Evolutionary conservation across 2,797 vertebrate genomes (phyloP), one percentile per base, ranked within the genome.

Genomic region (Chromis chromis): DNA sequence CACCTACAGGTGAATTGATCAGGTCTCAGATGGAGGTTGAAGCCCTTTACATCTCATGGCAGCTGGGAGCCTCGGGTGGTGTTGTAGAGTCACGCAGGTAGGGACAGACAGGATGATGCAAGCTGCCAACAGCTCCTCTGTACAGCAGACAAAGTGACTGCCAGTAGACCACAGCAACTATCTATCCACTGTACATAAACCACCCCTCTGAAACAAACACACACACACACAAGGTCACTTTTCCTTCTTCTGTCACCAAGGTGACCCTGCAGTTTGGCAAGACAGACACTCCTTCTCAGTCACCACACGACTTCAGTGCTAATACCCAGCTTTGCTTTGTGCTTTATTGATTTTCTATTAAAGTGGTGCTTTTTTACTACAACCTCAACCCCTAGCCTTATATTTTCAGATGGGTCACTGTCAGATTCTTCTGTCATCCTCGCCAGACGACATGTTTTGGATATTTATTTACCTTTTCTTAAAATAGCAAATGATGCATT

Each of bases 201-300:
- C 68, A 60, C 13, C 69, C 54, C 66, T n/a, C 36, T 19, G 59
- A 57, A 53, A 39, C 65, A 56, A 50, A 33, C 44, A 54, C 70
- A 58, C 54, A 71, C 68, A 57, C 70, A 54, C 27, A 9, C 64
- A 77, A 68, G 74, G 87, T 84, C 78, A 84, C 79, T 82, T 73
- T 70, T 71, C 56, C 39, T 7, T 74, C 72, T 48, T 74, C 71
- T 28, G 11, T 63, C 81, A 69, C 63, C 84, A 91, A 92, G 89
- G 88, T 93, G 89, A 92, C 83, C 84, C 65, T 48, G 60, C 44
- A 59, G 74, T 84, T 86, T 68, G 74, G 70, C 77, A 61, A 54
- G 61, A 67, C 70, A 12, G 65, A 62, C 65, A 24, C 75, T 77
- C 44, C 60, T 86, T 83, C 78, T 78, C 71, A 74, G 82, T 86